A percentile compares a stretch with the other conserved stretches of the same genome.
Evolutionary conservation across 2,113 vertebrate genomes (phyloP).

Genomic region (Cettia cetti): DNA sequence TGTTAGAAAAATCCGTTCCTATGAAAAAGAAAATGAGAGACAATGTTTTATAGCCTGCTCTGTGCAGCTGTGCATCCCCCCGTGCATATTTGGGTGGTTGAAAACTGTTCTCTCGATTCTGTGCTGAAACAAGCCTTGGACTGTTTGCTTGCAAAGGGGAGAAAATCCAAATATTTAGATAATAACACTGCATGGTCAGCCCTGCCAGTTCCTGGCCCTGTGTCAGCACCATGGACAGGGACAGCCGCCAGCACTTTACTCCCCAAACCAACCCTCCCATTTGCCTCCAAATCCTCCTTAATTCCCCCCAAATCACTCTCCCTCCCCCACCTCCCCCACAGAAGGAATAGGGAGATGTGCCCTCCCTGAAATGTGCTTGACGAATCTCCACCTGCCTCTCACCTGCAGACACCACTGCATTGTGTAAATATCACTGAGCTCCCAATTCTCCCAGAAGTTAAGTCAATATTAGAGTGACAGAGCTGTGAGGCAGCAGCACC

Average conservation of each 20-base stretch:
- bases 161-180: not conserved
- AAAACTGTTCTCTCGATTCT: not conserved
- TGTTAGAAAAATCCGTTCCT: slow-evolving; percentile 95
- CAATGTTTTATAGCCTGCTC: not conserved
- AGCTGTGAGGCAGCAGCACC: not conserved
- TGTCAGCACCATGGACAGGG: slow-evolving; percentile 53
- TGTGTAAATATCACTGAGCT: slow-evolving; percentile 7
- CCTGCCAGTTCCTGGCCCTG: fast-evolving
- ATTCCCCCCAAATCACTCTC: too few species aligned
- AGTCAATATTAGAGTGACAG: not conserved
- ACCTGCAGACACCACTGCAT: not conserved
- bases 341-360: not conserved
- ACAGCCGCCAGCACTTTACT: fast-evolving
- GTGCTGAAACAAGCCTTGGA: not conserved
- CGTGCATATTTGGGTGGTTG: not conserved
- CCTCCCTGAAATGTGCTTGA: not conserved
- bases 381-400: not conserved
- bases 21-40: slow-evolving; percentile 23
- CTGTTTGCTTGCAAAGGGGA: not conserved
- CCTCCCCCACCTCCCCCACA: too few species aligned
- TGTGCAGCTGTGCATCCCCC: not conserved
- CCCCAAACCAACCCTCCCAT: not conserved
- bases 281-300: not conserved
- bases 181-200: fast-evolving
- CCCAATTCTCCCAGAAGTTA: not conserved